Percentiles rank a stretch among this genome's conserved stretches.
phyloP scores from a whole-genome alignment of 2,888 invertebrate genomes.

The Laspeyria flexula region DNA sequence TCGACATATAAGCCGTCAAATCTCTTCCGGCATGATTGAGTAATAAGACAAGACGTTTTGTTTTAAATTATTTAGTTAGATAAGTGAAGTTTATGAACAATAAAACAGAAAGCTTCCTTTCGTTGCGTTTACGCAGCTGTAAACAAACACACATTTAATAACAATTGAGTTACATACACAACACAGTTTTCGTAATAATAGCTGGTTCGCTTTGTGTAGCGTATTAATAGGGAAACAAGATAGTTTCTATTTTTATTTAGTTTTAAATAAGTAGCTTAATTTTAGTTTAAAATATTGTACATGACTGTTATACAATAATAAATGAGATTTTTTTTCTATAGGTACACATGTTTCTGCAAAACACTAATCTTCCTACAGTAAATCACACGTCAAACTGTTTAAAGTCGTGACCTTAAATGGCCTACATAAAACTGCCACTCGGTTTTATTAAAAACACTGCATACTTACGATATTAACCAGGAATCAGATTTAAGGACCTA shows the following conservation, averaged over 20 bases:
- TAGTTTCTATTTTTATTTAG: not conserved
- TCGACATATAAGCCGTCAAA: slow-evolving; percentile 8
- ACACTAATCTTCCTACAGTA: no score
- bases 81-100: slow-evolving; percentile 19
- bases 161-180: slow-evolving; percentile 8
- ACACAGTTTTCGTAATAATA: not conserved
- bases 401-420: no score
- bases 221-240: not conserved
- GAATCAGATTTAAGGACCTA: no score
- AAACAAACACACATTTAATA: slow-evolving; percentile 5
- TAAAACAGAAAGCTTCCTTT: slow-evolving; percentile 36
- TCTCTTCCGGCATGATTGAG: slow-evolving; percentile 32
- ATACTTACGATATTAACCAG: no score
- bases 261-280: no score
- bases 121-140: slow-evolving; percentile 10
- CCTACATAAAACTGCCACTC: no score
- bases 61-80: slow-evolving; percentile 13
- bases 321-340: no score
- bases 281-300: no score
- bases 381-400: no score
- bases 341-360: no score
- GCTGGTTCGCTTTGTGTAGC: not conserved
- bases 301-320: no score
- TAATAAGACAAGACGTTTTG: slow-evolving; percentile 11
- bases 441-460: no score